Conservation (phyloP, 2,888 invertebrate species). For the Phortica magna region DNA sequence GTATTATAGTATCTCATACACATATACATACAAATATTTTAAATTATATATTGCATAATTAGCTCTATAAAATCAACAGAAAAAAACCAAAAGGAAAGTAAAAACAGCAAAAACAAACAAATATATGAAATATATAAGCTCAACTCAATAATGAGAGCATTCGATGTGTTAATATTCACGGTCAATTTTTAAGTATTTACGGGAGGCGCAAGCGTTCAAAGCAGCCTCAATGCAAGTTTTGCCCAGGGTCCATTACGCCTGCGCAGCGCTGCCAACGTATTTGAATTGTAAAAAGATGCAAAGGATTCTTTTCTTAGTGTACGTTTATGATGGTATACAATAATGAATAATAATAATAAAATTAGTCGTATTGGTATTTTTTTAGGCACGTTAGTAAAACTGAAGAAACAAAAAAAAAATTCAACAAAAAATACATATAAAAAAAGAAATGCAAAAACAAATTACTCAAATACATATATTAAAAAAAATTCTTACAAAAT, state of each 20-base stretch:
- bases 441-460: background rate
- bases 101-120: background rate
- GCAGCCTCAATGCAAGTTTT: background rate
- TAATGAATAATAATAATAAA: background rate
- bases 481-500: background rate
- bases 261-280: background rate
- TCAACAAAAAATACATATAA: background rate
- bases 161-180: conserved; percentile 10
- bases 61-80: no score
- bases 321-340: background rate
- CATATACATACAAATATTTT: background rate
- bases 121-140: background rate
- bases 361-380: background rate
- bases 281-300: background rate
- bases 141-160: background rate
- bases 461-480: background rate
- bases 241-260: background rate
- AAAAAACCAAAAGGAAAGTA: background rate
- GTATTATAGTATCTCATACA: background rate
- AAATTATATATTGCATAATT: background rate
- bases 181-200: conserved; percentile 24
- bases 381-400: conserved; percentile 5
- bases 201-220: background rate
- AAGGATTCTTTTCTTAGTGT: background rate
- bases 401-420: background rate